Percentiles rank a stretch among this genome's conserved stretches.
Conservation (phyloP, 64 coral and sea anemone genomes). For the Dendronephthya gigantea region DNA sequence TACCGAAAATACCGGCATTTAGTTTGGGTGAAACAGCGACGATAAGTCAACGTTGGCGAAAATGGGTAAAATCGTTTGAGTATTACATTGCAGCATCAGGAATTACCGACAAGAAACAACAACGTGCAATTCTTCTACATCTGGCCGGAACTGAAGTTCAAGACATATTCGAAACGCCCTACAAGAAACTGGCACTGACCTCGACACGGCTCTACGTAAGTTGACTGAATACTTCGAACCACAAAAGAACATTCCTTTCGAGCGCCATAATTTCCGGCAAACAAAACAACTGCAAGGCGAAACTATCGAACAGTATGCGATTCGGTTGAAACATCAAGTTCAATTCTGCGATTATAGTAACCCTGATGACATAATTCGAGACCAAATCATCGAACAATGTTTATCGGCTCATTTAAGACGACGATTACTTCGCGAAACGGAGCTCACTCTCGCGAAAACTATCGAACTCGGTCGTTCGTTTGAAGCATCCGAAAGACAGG, state of each 20-base stretch:
- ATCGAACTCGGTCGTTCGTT: conserved; percentile 7
- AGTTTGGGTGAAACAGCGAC: conserved; percentile 4
- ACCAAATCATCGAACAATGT: conserved; percentile 14
- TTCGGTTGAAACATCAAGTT: not conserved
- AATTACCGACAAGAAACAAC: conserved; percentile 44
- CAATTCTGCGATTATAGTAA: not conserved
- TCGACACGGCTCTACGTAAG: not conserved
- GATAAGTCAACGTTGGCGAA: conserved; percentile 22
- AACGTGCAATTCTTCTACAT: conserved; percentile 35
- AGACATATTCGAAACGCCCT: conserved; percentile 50
- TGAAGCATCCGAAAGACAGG: not conserved
- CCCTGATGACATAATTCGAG: conserved; percentile 11
- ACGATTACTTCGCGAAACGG: not conserved
- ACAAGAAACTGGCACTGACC: conserved; percentile 27
- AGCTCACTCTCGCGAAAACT: not conserved
- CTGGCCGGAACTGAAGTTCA: conserved; percentile 43
- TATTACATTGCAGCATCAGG: conserved; percentile 28
- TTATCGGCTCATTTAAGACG: not conserved
- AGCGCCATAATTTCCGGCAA: conserved; percentile 7
- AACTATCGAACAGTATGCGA: conserved; percentile 2
- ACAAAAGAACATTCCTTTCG: conserved; percentile 16
- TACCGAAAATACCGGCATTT: not conserved
- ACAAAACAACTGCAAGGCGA: conserved; percentile 1
- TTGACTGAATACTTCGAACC: conserved; percentile 15
- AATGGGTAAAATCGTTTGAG: conserved; percentile 45